Percentiles rank a stretch among this genome's conserved stretches.
Evolutionary conservation across 2,888 invertebrate genomes (phyloP).

Genomic region (Spilarctia lutea): DNA sequence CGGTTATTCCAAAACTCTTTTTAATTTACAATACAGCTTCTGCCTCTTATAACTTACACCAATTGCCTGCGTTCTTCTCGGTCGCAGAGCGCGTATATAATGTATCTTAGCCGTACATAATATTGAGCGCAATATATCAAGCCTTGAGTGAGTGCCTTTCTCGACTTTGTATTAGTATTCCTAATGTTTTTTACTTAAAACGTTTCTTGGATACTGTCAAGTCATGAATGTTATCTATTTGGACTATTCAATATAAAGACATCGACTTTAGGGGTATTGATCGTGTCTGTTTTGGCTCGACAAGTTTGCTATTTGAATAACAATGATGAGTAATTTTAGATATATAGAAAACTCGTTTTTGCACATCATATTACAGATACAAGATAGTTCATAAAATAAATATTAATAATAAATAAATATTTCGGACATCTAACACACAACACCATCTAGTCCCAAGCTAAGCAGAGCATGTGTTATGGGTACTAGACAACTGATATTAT

Average conservation of each 20-base stretch:
- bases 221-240: constrained; percentile 8
- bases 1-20: no score
- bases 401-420: no score
- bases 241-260: neutral
- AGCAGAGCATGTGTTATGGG: no score
- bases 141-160: constrained; percentile 51
- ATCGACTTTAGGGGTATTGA: neutral
- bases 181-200: constrained; percentile 20
- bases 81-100: constrained; percentile 60
- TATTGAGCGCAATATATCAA: constrained; percentile 66
- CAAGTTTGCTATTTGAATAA: neutral
- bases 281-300: neutral
- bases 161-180: constrained; percentile 30
- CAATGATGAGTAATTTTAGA: no score
- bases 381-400: no score
- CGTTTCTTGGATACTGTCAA: constrained; percentile 13
- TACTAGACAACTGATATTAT: no score
- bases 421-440: no score
- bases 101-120: constrained; percentile 59
- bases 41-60: constrained; percentile 34
- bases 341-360: no score
- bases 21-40: no score
- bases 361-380: no score
- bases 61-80: constrained; percentile 35
- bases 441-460: no score